Evolutionary conservation across 2,113 vertebrate genomes (phyloP), one percentile per base, ranked within the genome.

Genomic region (Phodopus roborovskii): DNA sequence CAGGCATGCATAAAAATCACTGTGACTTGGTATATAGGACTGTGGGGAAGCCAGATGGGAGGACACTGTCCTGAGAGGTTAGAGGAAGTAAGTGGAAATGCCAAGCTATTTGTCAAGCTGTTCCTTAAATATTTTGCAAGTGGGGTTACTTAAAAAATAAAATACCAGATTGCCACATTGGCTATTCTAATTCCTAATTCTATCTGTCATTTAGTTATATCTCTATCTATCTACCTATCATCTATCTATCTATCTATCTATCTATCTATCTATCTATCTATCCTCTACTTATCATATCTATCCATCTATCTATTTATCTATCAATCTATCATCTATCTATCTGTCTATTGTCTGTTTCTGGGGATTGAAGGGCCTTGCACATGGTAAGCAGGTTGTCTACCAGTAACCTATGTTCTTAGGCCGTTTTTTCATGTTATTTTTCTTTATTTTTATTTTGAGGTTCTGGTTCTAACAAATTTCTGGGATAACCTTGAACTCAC

Each of bases 91-190:
- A 64, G 6, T 17, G 8, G 68, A 78, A 93, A 84, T 90, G 28
- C 48, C n/a, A 10, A 10, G 48, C 30, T 75, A 85, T 19, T 66
- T 89, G 39, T 50, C 36, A 9, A 7, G 39, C 28, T 74, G 75
- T 6, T 68, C 13, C 70, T 85, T 94, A 77, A 90, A 71, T 81
- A 92, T 56, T 83, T 74, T 89, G 16, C 58, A 64, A 93, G 16
- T 66, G 2, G 36, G 26, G 7, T 81, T 91, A 82, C 71, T 95
- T 81, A 24, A 70, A 86, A 96, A 94, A 83, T 82, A 73, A 73
- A 94, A 82, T 71, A 26, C 1, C 70, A 90, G 16, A 42, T 56
- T 89, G 4, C 19, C n/a, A 2, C 73, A 89, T 56, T 53, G 91
- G 53, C 42, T 73, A 48, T 50, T 88, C 26, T 45, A 53, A 82